These are phyloP conservation scores for Echinometra lucunter DNA, from an alignment of 53 echinoderm and acorn worm genomes.

Conservation along the genomic window DNA sequence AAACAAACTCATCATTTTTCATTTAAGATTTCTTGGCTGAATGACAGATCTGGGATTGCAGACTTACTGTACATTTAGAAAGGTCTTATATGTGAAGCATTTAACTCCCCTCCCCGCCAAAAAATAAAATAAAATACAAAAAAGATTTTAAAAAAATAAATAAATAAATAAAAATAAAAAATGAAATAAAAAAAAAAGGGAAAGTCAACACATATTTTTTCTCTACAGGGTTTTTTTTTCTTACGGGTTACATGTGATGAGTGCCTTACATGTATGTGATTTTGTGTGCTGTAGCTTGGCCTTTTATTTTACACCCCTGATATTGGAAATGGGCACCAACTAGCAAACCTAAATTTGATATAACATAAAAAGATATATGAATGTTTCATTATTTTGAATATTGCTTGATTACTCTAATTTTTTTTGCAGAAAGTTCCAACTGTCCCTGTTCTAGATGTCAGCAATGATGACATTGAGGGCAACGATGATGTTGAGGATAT, in stretches of 20 bases:
- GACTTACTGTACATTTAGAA: conserved; percentile 44
- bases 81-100: conserved; percentile 48
- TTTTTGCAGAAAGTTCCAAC: conserved; percentile 51
- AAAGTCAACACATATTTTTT: conserved; percentile 49
- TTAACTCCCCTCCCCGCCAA: neutral
- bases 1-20: conserved; percentile 45
- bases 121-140: conserved; percentile 4
- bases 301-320: conserved; percentile 29
- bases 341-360: conserved; percentile 13
- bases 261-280: too few relatives aligned
- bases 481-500: conserved; percentile 49
- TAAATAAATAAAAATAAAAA: too few relatives aligned
- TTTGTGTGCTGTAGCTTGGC: conserved; percentile 43
- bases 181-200: conserved; percentile 35
- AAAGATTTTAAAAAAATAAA: neutral
- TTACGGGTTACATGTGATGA: too few relatives aligned
- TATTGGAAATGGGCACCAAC: conserved; percentile 41
- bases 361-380: neutral
- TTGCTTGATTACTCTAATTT: conserved; percentile 41
- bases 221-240: conserved; percentile 10
- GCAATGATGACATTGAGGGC: conserved; percentile 49
- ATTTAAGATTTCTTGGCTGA: conserved; percentile 49
- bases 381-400: conserved; percentile 34
- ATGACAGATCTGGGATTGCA: conserved; percentile 48
- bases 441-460: conserved; percentile 51